Base-by-base conservation (phyloP, 2,113 vertebrate genomes). In the Gopherus flavomarginatus region DNA sequence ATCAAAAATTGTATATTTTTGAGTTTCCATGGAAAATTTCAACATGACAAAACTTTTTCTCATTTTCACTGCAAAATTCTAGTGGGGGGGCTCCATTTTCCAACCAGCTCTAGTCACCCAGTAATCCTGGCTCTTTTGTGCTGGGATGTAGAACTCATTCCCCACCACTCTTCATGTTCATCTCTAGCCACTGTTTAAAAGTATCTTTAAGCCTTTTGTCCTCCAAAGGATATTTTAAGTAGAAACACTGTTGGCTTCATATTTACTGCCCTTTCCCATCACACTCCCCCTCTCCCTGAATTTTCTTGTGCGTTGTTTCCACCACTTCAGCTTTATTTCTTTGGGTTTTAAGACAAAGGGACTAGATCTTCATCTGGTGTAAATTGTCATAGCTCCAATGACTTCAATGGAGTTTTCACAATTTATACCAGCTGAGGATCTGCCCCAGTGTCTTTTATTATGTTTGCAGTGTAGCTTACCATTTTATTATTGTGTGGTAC, bases 331-430 rank as follows among this genome's bases (percentile, higher is more conserved):
- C 94, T 95, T 96, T 92, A 96, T 97, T 0, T 0, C n/a, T 90
- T 94, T 88, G 89, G 96, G 92, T 91, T 95, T 90, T 92, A 52
- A 95, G 94, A 95, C 95, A 95, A 96, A n/a, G 49, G 81, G 92
- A 57, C 89, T 92, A 92, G 97, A 92, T 94, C 87, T 90, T n/a
- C 35, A 38, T 35, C 65, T 19, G 35, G 65, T 69, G 16, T n/a
- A 69, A 35, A 69, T 21, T 96, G 85, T 90, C 53, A 75, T 89
- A 77, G 56, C 4, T 85, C 78, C 38, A 83, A 75, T 91, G 90
- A 88, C 87, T 85, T 91, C 92, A 92, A 22, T 78, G 57, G 52
- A 94, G 75, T 89, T 65, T 90, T 50, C 86, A 87, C 57, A 90
- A 91, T 94, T 95, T 97, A 90, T 95, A 84, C 94, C 93, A 88